A percentile compares a stretch with the other conserved stretches of the same genome.
These are phyloP conservation scores for Gobio gobio DNA, from an alignment of 2,113 vertebrate species.

Conservation along the genomic window DNA sequence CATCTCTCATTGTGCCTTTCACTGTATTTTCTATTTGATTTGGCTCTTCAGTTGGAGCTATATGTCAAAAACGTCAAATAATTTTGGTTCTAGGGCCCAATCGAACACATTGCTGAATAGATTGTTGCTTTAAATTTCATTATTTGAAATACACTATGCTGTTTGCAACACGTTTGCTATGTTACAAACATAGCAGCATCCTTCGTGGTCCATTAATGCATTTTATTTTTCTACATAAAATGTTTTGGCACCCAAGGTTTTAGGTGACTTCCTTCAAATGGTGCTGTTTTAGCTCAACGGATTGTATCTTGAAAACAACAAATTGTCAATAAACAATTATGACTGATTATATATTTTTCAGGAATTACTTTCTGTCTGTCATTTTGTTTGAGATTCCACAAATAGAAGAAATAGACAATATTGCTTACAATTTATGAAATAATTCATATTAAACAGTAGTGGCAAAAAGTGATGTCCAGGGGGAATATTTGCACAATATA, in stretches of 20 bases:
- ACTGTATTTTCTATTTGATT: not conserved
- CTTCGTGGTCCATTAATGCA: not conserved
- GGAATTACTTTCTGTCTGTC: not conserved
- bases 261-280: slow-evolving; percentile 1
- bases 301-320: slow-evolving; percentile 7
- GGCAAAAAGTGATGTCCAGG: too few relatives aligned
- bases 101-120: not conserved
- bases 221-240: not conserved
- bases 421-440: not conserved
- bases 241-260: slow-evolving; percentile 14
- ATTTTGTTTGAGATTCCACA: not conserved
- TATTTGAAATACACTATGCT: not conserved
- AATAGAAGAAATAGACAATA: not conserved
- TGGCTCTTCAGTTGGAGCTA: not conserved
- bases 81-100: not conserved
- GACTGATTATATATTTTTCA: not conserved
- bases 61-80: not conserved
- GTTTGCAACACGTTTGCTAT: not conserved
- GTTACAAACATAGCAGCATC: not conserved
- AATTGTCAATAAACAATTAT: slow-evolving; percentile 31
- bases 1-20: not conserved
- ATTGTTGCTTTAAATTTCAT: not conserved
- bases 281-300: not conserved
- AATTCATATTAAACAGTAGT: too few relatives aligned
- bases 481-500: too few relatives aligned